Base-by-base conservation (phyloP, 2,113 vertebrate species). In the Rhabdornis inornatus region DNA sequence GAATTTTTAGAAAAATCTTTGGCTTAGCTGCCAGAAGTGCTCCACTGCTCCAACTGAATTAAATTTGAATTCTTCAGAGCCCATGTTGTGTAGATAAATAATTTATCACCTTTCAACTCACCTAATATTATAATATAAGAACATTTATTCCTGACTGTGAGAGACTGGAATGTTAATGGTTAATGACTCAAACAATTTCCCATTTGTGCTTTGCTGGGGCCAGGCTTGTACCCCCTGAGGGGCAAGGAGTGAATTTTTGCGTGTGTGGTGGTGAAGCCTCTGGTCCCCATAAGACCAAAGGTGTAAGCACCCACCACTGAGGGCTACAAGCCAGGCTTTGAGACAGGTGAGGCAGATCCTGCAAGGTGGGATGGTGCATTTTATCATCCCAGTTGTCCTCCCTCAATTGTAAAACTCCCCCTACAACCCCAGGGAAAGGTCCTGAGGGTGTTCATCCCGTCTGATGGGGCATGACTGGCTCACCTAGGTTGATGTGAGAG, bases 401-500 rank as follows among this genome's bases (percentile, higher is more conserved):
- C 27, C 45, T 52, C 45, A 27, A 22, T 3, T 60, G 45, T 33
- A 37, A 19, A 77, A 44, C 33, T 23, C 33, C 33, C 17, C 4
- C 61, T 59, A 24, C 35, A 42, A 6, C 16, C 31, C 8, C 45
- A 22, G 5, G 37, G 18, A 19, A 77, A 33, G 22, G 27, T 44
- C 33, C 39, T 39, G 55, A 28, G 45, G 45, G 15, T 78, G 63
- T 23, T 39, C 55, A 53, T 16, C 39, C 55, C 39, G 6, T 78
- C 39, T 69, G 33, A 45, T 2, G 15, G 27, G 27, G 33, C 13
- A 44, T 2, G 18, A 42, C 7, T 42, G 31, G 53, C 30, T 75
- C 30, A 42, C 1, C 37, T 12, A 13, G 11, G 22, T 11, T 50
- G 37, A 31, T 0, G 0, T 50, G 31, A 52, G 25, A 68, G 53